phyloP scores from a whole-genome alignment of 2,113 vertebrate genomes.

The Carlito syrichta region DNA sequence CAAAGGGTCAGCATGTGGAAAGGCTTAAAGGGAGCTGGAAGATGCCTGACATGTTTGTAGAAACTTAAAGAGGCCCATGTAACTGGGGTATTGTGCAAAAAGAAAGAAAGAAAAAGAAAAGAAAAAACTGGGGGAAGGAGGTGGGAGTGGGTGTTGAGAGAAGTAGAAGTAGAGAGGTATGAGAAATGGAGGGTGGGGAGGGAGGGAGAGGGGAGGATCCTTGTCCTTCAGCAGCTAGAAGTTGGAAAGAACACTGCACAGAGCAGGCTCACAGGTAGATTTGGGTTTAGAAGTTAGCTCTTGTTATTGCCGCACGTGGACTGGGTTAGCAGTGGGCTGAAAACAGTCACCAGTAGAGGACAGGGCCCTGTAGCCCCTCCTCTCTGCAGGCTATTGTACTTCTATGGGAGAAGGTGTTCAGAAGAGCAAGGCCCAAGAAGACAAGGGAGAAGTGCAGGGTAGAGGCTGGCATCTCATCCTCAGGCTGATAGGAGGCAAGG shows the following conservation, averaged over 20 bases:
- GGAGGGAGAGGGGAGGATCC: accelerated
- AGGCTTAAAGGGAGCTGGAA: not conserved
- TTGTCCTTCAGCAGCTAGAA: not conserved
- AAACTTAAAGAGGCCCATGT: not conserved
- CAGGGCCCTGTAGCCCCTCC: not conserved
- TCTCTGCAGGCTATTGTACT: not conserved
- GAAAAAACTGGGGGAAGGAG: not conserved
- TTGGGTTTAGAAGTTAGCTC: not conserved
- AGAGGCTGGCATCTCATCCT: not conserved
- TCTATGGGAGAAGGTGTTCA: not conserved
- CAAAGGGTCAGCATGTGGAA: not conserved
- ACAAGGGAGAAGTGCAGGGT: not conserved
- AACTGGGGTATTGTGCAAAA: not conserved
- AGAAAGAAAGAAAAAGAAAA: too few species aligned
- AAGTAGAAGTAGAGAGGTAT: not conserved
- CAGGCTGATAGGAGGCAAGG: not conserved
- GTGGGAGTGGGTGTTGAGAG: not conserved
- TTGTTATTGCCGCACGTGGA: not conserved
- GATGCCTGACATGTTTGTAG: not conserved
- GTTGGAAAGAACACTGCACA: not conserved
- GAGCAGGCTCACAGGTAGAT: not conserved
- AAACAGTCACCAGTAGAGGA: not conserved
- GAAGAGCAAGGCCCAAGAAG: not conserved
- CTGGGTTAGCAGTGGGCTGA: not conserved
- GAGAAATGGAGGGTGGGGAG: not conserved